Evolutionary conservation across 2,888 invertebrate genomes (phyloP), one percentile per base, ranked within the genome.

Genomic region (Malachius bipustulatus): DNA sequence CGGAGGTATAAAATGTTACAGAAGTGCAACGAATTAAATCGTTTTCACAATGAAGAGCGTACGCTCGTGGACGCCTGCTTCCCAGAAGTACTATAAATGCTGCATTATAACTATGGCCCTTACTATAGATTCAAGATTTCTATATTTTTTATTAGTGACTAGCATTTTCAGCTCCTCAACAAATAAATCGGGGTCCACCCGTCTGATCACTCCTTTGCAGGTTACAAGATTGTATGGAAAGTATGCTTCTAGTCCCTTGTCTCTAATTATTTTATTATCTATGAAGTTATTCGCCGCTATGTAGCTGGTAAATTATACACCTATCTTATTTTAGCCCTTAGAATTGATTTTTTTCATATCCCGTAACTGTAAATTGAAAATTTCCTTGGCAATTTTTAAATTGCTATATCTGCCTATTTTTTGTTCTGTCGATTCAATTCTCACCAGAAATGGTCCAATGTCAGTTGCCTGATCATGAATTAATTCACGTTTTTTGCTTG

Each of bases 381-480:
- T 19, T 19, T 19, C 24, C n/a, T 19, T 19, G n/a, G 24, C 24
- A 8, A 19, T 19, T 19, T 19, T 19, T 19, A 19, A 19, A n/a
- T 19, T 6, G n/a, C 24, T 19, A n/a, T 19, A 19, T n/a, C n/a
- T n/a, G n/a, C n/a, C n/a, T n/a, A n/a, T n/a, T n/a, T n/a, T n/a
- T n/a, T n/a, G n/a, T n/a, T n/a, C n/a, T n/a, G n/a, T n/a, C n/a
- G n/a, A n/a, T 19, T 19, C 24, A 19, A 19, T 19, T n/a, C 6
- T 19, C 24, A 19, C 24, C 24, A 19, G n/a, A 19, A 8, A 19
- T n/a, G 24, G 24, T n/a, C 24, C n/a, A 19, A 19, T n/a, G n/a
- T 19, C 24, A 19, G 6, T 19, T 19, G 6, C n/a, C n/a, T n/a
- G 6, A 19, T 19, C 6, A n/a, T n/a, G n/a, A n/a, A n/a, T n/a